These are phyloP conservation scores for Galendromus occidentalis DNA, from an alignment of 1,140 invertebrate genomes.

Conservation along the genomic window DNA sequence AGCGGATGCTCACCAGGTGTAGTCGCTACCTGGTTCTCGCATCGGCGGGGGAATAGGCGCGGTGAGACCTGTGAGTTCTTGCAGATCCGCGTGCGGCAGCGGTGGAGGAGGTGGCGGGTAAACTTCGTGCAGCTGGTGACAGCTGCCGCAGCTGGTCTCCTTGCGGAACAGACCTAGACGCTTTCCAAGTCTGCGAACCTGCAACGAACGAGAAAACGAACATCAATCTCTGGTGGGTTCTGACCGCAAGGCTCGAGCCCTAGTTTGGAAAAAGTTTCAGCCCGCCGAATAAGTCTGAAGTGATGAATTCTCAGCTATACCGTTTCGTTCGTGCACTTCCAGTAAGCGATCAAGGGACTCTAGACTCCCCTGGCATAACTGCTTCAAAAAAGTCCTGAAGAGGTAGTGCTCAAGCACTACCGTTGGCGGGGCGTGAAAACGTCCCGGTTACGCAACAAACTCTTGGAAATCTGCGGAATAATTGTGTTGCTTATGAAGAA, in stretches of 20 bases:
- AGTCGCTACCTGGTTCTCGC: too few relatives aligned
- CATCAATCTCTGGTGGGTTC: neutral
- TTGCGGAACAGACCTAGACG: neutral
- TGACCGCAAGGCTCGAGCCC: neutral
- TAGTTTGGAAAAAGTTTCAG: neutral
- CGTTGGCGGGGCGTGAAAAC: too few relatives aligned
- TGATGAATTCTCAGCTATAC: neutral
- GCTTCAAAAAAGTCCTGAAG: too few relatives aligned
- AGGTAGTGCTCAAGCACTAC: too few relatives aligned
- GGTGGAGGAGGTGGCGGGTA: neutral
- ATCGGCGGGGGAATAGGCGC: neutral
- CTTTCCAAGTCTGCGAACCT: neutral
- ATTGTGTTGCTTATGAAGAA: too few relatives aligned
- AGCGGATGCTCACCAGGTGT: too few relatives aligned
- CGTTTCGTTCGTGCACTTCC: neutral
- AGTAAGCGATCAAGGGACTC: neutral
- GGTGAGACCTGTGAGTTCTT: neutral
- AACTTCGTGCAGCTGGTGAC: neutral
- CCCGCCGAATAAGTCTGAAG: neutral
- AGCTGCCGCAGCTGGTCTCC: neutral
- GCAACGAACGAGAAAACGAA: neutral
- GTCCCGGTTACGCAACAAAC: too few relatives aligned
- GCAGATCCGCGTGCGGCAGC: neutral
- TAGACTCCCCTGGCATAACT: neutral
- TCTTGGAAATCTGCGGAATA: too few relatives aligned